These are phyloP conservation scores for Pionites leucogaster DNA, from an alignment of 2,113 vertebrate species.

Conservation along the genomic window DNA sequence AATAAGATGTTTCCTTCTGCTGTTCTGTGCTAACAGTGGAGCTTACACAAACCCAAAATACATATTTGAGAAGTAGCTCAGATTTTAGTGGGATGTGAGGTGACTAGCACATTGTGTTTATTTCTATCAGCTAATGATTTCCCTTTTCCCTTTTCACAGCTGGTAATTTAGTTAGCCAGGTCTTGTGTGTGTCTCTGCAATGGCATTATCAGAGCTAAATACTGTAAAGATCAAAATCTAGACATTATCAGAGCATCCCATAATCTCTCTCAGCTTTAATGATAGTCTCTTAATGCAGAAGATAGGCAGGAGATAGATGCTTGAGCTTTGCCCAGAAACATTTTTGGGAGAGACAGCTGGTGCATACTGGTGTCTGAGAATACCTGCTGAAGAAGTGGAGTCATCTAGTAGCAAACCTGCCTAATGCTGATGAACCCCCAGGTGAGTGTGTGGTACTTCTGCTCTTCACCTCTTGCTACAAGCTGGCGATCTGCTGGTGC, in stretches of 20 bases:
- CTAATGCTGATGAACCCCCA: neutral
- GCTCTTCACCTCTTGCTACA: neutral
- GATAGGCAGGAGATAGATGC: neutral
- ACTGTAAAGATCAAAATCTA: neutral
- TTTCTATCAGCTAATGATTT: neutral
- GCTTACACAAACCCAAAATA: neutral
- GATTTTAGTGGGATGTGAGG: neutral
- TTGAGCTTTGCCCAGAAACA: neutral
- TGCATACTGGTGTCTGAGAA: neutral
- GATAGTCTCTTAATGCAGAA: no score
- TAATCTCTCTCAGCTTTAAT: neutral
- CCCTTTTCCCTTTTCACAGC: neutral
- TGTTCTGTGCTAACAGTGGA: rapidly evolving
- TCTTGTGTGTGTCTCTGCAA: neutral
- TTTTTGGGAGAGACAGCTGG: neutral
- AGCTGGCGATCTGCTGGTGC: neutral
- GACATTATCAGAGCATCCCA: neutral
- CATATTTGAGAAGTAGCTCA: neutral
- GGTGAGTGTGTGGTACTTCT: neutral
- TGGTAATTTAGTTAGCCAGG: neutral
- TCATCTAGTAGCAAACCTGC: neutral
- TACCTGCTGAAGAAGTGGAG: neutral
- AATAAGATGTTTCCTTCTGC: neutral
- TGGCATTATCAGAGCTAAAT: neutral
- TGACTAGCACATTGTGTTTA: neutral